Conservation (phyloP, 2,888 invertebrate genomes). For the Notodonta ziczac region DNA sequence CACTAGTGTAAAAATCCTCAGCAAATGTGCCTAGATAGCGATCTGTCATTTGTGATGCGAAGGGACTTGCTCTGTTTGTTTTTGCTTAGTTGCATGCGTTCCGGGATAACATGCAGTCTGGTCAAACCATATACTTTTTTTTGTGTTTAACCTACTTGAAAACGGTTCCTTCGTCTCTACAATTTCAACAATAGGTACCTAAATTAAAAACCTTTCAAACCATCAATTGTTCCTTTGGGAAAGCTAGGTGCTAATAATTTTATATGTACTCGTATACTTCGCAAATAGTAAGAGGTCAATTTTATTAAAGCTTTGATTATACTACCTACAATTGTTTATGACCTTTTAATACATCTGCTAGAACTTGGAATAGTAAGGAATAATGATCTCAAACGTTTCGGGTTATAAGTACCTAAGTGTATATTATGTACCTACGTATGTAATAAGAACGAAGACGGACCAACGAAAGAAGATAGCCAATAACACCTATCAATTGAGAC, state of each 20-base stretch:
- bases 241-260: too few relatives aligned
- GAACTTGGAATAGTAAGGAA: too few relatives aligned
- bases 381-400: background rate
- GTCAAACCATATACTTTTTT: too few relatives aligned
- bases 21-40: conserved; percentile 77
- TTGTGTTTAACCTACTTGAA: background rate
- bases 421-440: background rate
- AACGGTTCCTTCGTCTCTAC: too few relatives aligned
- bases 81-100: conserved; percentile 35
- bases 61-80: conserved; percentile 53
- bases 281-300: too few relatives aligned
- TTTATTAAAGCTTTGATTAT: too few relatives aligned
- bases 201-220: too few relatives aligned
- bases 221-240: too few relatives aligned
- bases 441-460: conserved; percentile 38
- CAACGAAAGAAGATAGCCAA: conserved; percentile 54
- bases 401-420: background rate
- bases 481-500: conserved; percentile 77
- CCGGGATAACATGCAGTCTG: background rate
- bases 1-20: conserved; percentile 83
- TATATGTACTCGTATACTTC: too few relatives aligned
- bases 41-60: conserved; percentile 73
- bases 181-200: too few relatives aligned
- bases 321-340: too few relatives aligned
- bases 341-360: too few relatives aligned